Base-by-base conservation (phyloP, 2,113 vertebrate species). In the Lamprologus speciosus region DNA sequence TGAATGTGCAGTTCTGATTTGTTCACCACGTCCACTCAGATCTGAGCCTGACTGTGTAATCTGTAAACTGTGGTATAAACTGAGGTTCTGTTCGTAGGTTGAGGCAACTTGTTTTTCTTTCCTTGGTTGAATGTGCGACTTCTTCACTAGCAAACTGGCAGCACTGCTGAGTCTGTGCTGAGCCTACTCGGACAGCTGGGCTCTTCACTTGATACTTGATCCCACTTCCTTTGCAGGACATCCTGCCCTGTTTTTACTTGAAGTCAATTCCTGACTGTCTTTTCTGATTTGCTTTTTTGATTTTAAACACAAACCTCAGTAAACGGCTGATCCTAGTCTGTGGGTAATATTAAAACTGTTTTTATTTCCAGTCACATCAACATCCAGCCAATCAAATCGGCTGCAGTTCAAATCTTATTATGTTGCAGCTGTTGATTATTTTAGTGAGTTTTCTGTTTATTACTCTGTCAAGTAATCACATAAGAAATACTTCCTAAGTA, bases 261-360 rank as follows among this genome's bases (percentile, higher is more conserved):
- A 75, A 8, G 3, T 75, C 2, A 0, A 47, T 17, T 47, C 23
- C 26, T 50, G 14, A 50, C 23, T 0, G 14, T 75, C 42, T 47
- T 75, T 75, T 75, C 40, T 28, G 1, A 75, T 5, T 75, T 28
- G 1, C 42, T 50, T 28, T 28, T 19, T 19, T 28, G 8, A 7
- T 47, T 73, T 47, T 73, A 73, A 45, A 73, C 40, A 50, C 3
- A 4, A 75, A 50, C 23, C 23, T 75, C 23, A 70, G 37, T 73
- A 0, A 73, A 45, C 3, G 0, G 4, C 37, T 73, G 37, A 73
- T 73, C 0, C 37, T 0, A 45, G 68, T 42, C 68, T 17, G 68
- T 2, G 37, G 68, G 37, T 17, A 4, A 45, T 16, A 73, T 26
- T 73, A 45, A 23, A 73, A 40, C 13, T 10, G 65, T 42, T 40